These are phyloP conservation scores for Eidolon helvum DNA, from an alignment of 2,113 vertebrate species.

Conservation along the genomic window DNA sequence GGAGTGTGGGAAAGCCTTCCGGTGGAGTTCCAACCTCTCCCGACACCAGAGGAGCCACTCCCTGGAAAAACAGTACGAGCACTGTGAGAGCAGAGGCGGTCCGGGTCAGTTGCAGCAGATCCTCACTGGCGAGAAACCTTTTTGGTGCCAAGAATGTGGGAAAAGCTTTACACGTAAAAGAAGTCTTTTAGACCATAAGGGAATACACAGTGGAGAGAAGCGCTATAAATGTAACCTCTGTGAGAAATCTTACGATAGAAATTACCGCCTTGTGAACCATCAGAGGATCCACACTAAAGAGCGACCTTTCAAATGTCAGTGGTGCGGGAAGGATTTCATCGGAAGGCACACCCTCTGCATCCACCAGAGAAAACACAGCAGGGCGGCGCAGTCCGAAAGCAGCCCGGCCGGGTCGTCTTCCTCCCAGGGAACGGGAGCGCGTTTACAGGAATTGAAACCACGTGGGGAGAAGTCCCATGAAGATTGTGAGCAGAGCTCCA, in stretches of 20 bases:
- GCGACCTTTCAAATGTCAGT: conserved; percentile 52
- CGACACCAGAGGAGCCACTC: conserved; percentile 63
- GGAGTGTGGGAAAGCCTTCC: conserved; percentile 66
- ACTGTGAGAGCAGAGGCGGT: neutral
- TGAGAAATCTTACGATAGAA: conserved; percentile 69
- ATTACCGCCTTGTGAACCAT: conserved; percentile 71
- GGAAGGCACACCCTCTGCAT: neutral
- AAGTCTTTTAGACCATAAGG: conserved; percentile 65
- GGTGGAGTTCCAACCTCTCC: conserved; percentile 71
- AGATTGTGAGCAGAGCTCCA: neutral
- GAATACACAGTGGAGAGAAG: conserved; percentile 74
- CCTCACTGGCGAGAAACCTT: neutral
- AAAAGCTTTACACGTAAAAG: conserved; percentile 73
- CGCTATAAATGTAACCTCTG: conserved; percentile 71
- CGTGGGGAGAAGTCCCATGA: neutral
- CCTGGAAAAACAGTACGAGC: neutral
- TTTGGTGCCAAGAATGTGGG: conserved; percentile 70
- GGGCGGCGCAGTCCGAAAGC: neutral
- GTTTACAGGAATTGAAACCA: neutral
- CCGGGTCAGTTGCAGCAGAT: neutral
- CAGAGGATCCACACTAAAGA: conserved; percentile 61
- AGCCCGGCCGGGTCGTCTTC: neutral
- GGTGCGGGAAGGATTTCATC: conserved; percentile 51
- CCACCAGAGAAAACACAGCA: conserved; percentile 37
- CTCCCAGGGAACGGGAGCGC: neutral